Base-by-base conservation (phyloP, 2,888 invertebrate species). In the Himalopsyche anomala region DNA sequence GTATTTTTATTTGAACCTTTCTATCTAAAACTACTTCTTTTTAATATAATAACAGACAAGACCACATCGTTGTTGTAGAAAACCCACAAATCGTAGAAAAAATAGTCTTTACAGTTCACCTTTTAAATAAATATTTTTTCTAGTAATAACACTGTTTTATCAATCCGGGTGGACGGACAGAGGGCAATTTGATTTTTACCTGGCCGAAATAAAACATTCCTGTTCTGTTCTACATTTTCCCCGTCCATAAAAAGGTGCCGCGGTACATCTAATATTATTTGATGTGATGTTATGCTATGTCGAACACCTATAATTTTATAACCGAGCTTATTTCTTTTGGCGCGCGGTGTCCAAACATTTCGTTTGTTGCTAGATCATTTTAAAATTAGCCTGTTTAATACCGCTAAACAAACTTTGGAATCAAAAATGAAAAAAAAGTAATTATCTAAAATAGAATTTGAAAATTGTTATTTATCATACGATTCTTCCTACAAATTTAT, bases 231-330 rank as follows among this genome's bases (percentile, higher is more conserved):
- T 69, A 86, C 83, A 83, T 86, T 86, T 86, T 86, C 83, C 83
- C 82, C 83, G 80, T 83, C 79, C 79, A 55, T 80, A 80, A 87
- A 86, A 83, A 88, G 87, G 88, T 88, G 88, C 88, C 87, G 86
- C 87, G 87, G 87, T 87, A 87, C 87, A 87, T 87, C 87, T 86
- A 62, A 62, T 28, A 62, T 62, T 62, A 62, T 62, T 62, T 62
- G 62, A 62, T 62, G 62, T 62, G 62, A 62, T 62, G 62, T 62
- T 62, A 62, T 62, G 62, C 28, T 62, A 28, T 85, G 85, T 81
- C 87, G 82, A 83, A 87, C 88, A 87, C 87, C 88, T 87, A 88
- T 88, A 85, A 88, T 88, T 88, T 88, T 87, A 88, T 85, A 85
- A 83, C 87, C 74, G 83, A 85, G 87, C 84, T 88, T 84, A 83